These are phyloP conservation scores for Monochamus saltuarius DNA, from an alignment of 1,140 invertebrate species.

Conservation along the genomic window DNA sequence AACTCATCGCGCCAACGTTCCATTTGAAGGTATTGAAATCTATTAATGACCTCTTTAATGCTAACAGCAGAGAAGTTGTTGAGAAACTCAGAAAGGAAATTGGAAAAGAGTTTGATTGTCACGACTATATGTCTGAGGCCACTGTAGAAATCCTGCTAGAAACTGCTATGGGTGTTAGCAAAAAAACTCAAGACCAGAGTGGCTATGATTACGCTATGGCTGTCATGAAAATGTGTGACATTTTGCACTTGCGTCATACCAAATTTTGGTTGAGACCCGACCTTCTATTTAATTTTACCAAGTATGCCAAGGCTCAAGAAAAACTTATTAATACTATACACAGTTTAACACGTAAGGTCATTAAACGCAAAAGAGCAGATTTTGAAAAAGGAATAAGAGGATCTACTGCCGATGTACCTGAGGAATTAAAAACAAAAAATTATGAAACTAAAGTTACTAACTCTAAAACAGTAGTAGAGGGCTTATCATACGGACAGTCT, in stretches of 20 bases:
- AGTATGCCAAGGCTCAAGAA: conserved; percentile 56
- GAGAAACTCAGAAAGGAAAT: conserved; percentile 65
- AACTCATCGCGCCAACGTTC: conserved; percentile 81
- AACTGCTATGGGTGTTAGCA: conserved; percentile 80
- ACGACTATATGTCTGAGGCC: conserved; percentile 82
- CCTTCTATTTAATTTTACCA: conserved; percentile 77
- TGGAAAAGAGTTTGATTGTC: conserved; percentile 70
- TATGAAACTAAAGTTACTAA: conserved; percentile 34
- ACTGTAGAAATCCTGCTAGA: conserved; percentile 80
- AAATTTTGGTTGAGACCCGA: conserved; percentile 81
- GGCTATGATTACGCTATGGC: conserved; percentile 81
- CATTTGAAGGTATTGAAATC: conserved; percentile 80
- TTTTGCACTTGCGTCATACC: conserved; percentile 79
- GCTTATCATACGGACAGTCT: conserved; percentile 73
- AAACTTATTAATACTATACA: conserved; percentile 66
- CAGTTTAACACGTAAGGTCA: conserved; percentile 65
- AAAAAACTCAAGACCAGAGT: conserved; percentile 70
- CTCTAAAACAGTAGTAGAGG: conserved; percentile 59
- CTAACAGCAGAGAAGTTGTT: conserved; percentile 70
- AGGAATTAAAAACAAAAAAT: conserved; percentile 45
- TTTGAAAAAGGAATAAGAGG: conserved; percentile 63
- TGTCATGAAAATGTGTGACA: conserved; percentile 84
- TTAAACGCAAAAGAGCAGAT: conserved; percentile 45
- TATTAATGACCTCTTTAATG: conserved; percentile 80
- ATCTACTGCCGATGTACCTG: conserved; percentile 51